Conservation (phyloP, 2,888 invertebrate genomes). For the Stenichneumon culpator region DNA sequence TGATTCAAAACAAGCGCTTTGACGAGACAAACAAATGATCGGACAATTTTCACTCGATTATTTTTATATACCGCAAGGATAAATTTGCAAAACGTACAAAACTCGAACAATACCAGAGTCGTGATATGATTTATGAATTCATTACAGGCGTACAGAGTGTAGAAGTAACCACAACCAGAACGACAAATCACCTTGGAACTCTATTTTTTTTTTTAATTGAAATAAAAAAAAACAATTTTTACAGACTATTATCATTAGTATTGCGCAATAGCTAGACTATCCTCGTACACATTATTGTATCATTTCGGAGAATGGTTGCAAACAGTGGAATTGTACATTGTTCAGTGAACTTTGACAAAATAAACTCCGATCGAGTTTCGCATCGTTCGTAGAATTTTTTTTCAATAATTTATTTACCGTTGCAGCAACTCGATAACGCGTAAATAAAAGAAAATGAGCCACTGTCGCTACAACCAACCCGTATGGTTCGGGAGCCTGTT, state of each 20-base stretch:
- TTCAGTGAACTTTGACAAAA: constrained; percentile 39
- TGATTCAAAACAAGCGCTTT: constrained; percentile 3
- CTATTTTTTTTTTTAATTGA: constrained; percentile 21
- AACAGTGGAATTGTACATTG: constrained; percentile 62
- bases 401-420: constrained; percentile 15
- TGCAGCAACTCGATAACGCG: constrained; percentile 35
- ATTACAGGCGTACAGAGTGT: constrained; percentile 72
- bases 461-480: constrained; percentile 61
- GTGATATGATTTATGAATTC: constrained; percentile 70
- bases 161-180: constrained; percentile 76
- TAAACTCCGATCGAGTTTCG: constrained; percentile 38
- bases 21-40: constrained; percentile 11
- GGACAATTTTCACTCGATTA: constrained; percentile 47
- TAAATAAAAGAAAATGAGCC: constrained; percentile 46
- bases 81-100: constrained; percentile 73
- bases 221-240: constrained; percentile 64
- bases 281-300: constrained; percentile 70
- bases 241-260: constrained; percentile 74
- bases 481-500: constrained; percentile 59
- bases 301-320: constrained; percentile 56
- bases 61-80: constrained; percentile 30
- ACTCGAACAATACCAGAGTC: constrained; percentile 63
- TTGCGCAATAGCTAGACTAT: constrained; percentile 72
- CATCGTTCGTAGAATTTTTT: constrained; percentile 11
- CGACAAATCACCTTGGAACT: constrained; percentile 69